Conservation (phyloP, 2,113 vertebrate genomes). For the Arothron firmamentum region DNA sequence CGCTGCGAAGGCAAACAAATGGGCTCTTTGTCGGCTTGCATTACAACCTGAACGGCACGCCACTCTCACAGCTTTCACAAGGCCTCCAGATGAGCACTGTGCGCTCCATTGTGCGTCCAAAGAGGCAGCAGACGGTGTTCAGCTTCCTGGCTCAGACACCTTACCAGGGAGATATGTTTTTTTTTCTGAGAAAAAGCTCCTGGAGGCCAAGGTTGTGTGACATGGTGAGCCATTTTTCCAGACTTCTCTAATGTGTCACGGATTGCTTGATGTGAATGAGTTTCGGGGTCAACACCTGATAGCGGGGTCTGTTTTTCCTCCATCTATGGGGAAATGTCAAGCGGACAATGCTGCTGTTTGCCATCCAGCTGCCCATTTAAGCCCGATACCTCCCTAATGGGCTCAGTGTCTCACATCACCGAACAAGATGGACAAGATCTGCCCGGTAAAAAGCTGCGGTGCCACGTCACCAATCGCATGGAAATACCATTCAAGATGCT, state of each 20-base stretch:
- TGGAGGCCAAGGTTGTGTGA: constrained; percentile 40
- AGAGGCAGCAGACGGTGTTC: constrained; percentile 70
- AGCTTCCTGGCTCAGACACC: constrained; percentile 59
- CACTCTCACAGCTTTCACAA: constrained; percentile 53
- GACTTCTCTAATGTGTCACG: constrained; percentile 30
- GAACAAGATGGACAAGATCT: constrained; percentile 27
- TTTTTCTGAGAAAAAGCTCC: constrained; percentile 37
- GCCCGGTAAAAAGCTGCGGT: constrained; percentile 4
- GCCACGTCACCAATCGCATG: background rate
- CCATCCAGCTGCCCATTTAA: constrained; percentile 45
- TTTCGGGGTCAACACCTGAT: constrained; percentile 59
- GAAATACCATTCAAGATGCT: constrained; percentile 6
- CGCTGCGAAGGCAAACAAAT: constrained; percentile 60
- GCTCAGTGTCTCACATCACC: constrained; percentile 34
- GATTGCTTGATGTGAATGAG: constrained; percentile 49
- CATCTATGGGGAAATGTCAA: constrained; percentile 64
- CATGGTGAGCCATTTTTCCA: constrained; percentile 30
- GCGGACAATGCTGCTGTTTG: constrained; percentile 59
- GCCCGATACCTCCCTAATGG: constrained; percentile 52
- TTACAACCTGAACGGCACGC: constrained; percentile 58
- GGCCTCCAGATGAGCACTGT: constrained; percentile 64
- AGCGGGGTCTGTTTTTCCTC: constrained; percentile 29
- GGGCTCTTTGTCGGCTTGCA: constrained; percentile 64
- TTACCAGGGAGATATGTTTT: constrained; percentile 18
- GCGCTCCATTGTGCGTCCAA: constrained; percentile 70